phyloP scores from a whole-genome alignment of 2,888 invertebrate species.

The Tinea trinotella region DNA sequence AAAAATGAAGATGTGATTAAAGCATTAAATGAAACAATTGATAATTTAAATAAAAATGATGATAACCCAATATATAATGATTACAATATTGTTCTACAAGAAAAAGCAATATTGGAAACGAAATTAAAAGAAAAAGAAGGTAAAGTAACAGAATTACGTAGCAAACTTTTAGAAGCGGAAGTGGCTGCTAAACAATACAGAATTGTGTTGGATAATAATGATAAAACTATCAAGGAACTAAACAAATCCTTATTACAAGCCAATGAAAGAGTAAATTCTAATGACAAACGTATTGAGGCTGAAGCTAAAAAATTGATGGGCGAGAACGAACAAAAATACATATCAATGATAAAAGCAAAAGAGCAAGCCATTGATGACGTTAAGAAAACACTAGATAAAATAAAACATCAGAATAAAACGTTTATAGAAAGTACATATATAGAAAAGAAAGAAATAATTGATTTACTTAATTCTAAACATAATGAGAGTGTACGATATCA shows the following conservation, averaged over 20 bases:
- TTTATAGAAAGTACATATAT: constrained; percentile 40
- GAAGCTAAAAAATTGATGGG: constrained; percentile 40
- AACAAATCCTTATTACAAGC: constrained; percentile 46
- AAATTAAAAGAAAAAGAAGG: constrained; percentile 33
- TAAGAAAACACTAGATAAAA: constrained; percentile 40
- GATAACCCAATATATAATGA: constrained; percentile 33
- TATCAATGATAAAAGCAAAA: constrained; percentile 31
- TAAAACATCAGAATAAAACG: constrained; percentile 39
- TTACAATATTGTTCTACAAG: constrained; percentile 34
- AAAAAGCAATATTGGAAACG: constrained; percentile 42
- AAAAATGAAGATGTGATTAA: constrained; percentile 44
- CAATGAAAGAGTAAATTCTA: constrained; percentile 43
- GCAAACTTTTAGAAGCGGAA: constrained; percentile 33
- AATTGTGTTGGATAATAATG: constrained; percentile 35
- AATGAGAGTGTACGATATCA: constrained; percentile 89
- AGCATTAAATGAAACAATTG: constrained; percentile 30
- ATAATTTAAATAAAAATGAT: constrained; percentile 30
- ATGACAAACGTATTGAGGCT: no score
- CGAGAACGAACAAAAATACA: constrained; percentile 32
- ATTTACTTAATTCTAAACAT: constrained; percentile 84
- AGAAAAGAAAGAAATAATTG: constrained; percentile 80
- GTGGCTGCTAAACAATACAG: constrained; percentile 31
- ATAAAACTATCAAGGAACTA: constrained; percentile 52
- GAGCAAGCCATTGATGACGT: constrained; percentile 32
- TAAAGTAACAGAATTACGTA: constrained; percentile 35